phyloP scores from a whole-genome alignment of 2,113 vertebrate species.

The Pseudonaja textilis region DNA sequence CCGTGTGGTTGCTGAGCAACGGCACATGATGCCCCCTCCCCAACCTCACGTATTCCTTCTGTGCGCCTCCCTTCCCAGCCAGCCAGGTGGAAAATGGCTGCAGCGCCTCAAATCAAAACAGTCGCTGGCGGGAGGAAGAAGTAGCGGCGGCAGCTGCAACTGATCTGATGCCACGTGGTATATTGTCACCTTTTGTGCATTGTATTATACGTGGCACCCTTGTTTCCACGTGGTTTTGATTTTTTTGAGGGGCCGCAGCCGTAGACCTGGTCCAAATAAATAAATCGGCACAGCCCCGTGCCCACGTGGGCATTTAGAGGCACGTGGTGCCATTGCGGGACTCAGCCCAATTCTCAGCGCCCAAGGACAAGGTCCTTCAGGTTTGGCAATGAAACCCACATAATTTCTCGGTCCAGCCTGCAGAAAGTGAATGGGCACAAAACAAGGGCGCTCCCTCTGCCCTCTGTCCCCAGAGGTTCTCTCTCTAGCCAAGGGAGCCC shows the following conservation, averaged over 20 bases:
- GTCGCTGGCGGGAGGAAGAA: neutral
- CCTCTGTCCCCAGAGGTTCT: accelerated
- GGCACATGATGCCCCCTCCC: no score
- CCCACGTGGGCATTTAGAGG: neutral
- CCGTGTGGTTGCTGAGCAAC: neutral
- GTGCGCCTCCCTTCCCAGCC: neutral
- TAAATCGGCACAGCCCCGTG: neutral
- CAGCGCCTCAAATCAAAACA: neutral
- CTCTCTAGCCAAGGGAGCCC: neutral
- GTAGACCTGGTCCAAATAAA: neutral
- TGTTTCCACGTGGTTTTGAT: neutral
- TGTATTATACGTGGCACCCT: neutral
- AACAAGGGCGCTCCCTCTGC: neutral
- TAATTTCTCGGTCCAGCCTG: neutral
- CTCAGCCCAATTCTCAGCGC: neutral
- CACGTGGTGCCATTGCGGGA: neutral
- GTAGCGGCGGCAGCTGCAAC: neutral
- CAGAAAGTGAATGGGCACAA: neutral
- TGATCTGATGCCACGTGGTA: neutral
- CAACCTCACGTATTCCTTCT: no score
- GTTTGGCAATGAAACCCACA: neutral
- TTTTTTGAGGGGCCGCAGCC: neutral
- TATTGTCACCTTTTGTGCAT: neutral
- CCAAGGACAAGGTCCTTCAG: neutral
- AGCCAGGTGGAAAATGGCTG: neutral